Conservation (phyloP, 2,113 vertebrate species). For the Phrynocephalus versicolor region DNA sequence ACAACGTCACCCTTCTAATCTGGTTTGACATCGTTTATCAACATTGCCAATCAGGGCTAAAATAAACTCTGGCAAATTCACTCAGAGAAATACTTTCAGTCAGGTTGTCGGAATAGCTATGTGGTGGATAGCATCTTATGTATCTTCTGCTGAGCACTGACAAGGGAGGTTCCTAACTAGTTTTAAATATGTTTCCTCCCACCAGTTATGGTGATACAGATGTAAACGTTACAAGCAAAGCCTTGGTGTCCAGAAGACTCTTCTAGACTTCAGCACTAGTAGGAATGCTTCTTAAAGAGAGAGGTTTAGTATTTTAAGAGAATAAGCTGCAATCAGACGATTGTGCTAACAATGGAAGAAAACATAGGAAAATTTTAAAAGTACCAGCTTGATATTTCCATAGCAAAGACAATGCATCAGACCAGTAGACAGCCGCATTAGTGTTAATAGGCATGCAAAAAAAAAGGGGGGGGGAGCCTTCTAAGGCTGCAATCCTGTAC, state of each 20-base stretch:
- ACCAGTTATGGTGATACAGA: not conserved
- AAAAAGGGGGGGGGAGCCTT: not conserved
- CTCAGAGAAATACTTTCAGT: not conserved
- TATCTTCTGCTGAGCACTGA: not conserved
- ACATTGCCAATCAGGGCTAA: not conserved
- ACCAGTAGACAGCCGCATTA: not conserved
- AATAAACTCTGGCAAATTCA: not conserved
- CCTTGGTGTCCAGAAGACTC: not conserved
- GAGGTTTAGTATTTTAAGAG: not conserved
- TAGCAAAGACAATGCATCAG: not conserved
- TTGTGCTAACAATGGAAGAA: not conserved
- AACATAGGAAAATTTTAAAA: not conserved
- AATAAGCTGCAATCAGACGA: not conserved
- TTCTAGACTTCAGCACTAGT: not conserved
- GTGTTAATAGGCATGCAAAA: slow-evolving; percentile 3
- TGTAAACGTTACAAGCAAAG: not conserved
- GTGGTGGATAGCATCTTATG: not conserved
- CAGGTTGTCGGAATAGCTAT: not conserved
- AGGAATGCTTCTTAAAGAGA: not conserved
- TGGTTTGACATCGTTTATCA: not conserved
- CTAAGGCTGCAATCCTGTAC: not conserved
- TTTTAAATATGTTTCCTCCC: not conserved
- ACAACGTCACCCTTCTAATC: not conserved
- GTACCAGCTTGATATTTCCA: not conserved
- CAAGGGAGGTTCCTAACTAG: not conserved